Conservation (phyloP, 2,888 invertebrate species). For the Proisotoma minuta region DNA sequence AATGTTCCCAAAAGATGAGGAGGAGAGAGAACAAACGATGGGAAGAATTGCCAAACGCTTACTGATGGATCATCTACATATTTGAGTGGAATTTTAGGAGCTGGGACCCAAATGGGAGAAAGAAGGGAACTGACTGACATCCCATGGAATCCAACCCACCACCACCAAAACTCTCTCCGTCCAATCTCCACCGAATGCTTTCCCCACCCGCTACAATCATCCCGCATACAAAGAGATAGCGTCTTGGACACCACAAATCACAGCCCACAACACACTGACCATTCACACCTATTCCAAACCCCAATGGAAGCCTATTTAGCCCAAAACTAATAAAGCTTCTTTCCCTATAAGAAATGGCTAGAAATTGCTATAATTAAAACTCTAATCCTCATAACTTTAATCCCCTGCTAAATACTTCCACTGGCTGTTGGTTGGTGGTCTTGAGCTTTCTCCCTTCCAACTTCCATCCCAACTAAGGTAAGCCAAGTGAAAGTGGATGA, state of each 20-base stretch:
- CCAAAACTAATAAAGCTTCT: no score
- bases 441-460: no score
- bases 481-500: no score
- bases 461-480: no score
- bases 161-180: neutral
- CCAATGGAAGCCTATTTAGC: neutral
- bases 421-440: no score
- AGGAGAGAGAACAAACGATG: neutral
- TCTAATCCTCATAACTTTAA: no score
- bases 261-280: neutral
- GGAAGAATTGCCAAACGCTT: neutral
- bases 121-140: neutral
- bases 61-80: conserved; percentile 10
- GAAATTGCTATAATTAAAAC: no score
- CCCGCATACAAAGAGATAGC: neutral
- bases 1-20: neutral
- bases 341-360: no score
- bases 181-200: conserved; percentile 4
- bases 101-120: neutral
- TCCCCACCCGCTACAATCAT: neutral
- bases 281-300: neutral
- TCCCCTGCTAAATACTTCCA: no score
- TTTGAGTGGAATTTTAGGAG: conserved; percentile 6
- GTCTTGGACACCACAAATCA: conserved; percentile 1
- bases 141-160: conserved; percentile 2